Base-by-base conservation (phyloP, 2,113 vertebrate species). In the Nothobranchius kuhntae region DNA sequence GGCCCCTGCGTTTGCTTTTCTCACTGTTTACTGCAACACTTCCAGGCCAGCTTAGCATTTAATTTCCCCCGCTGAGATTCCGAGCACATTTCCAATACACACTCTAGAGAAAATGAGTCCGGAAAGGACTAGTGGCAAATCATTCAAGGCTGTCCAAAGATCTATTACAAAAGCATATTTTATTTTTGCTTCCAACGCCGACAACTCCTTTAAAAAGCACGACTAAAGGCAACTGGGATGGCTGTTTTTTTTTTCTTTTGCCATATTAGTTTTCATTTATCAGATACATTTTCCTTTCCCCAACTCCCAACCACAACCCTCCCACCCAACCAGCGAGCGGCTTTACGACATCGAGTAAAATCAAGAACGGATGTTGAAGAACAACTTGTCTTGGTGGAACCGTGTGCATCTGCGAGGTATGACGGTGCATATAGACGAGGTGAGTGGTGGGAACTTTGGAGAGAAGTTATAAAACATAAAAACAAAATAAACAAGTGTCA, bases 241-340 rank as follows among this genome's bases (percentile, higher is more conserved):
- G 81, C 88, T 91, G 85, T 11, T 91, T 21, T 21, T 21, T 21
- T 92, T 90, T 89, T 89, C 84, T 91, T 88, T 79, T 86, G 87
- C 86, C 84, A 81, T 88, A 89, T 91, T 87, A 89, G 91, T 91
- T 92, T 91, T 89, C 86, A 87, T 88, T 92, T 90, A 91, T 92
- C 89, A 87, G 87, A 91, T 83, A 74, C 82, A 87, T 86, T 87
- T 89, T 73, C 75, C 81, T 71, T 77, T 77, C 7, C 78, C 68
- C 81, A 61, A 68, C 64, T 76, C 82, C 78, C 72, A 82, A 83
- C 83, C 80, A 72, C 87, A 82, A 81, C 80, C 76, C 73, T 82
- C 71, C 64, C 77, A 71, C 74, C 77, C 77, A 66, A 66, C 77
- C 77, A 66, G 65, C 83, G 86, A 70, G 71, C 83, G 76, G 72